Conservation (phyloP, 1,140 invertebrate species). For the Macrotrachela quadricornifera region DNA sequence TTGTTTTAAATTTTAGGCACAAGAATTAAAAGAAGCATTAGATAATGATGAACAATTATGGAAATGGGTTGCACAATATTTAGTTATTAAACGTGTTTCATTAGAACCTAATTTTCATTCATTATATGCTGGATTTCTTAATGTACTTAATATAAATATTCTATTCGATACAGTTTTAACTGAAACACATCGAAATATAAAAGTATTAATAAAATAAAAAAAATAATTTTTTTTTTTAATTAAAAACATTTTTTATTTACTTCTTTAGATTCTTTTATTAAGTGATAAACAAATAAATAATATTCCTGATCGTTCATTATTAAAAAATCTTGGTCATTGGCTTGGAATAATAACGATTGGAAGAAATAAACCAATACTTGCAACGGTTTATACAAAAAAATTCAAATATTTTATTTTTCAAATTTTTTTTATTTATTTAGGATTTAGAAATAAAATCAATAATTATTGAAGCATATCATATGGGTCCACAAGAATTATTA, state of each 20-base stretch:
- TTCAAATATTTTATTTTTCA: no score
- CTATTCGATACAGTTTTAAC: conserved; percentile 60
- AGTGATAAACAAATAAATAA: conserved; percentile 93
- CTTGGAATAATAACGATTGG: conserved; percentile 84
- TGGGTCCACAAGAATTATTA: conserved; percentile 85
- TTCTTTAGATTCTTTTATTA: conserved; percentile 40
- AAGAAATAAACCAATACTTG: conserved; percentile 73
- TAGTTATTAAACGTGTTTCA: conserved; percentile 92
- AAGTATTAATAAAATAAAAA: no score
- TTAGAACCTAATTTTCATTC: conserved; percentile 94
- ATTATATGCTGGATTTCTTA: conserved; percentile 84
- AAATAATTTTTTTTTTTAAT: no score
- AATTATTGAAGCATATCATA: conserved; percentile 88
- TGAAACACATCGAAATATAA: conserved; percentile 90
- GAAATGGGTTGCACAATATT: conserved; percentile 84
- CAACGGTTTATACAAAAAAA: no score
- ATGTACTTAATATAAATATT: conserved; percentile 35
- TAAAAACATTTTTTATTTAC: no score
- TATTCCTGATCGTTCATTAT: conserved; percentile 78
- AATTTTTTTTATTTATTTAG: conserved; percentile 11
- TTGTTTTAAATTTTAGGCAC: no score
- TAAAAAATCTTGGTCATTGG: conserved; percentile 98
- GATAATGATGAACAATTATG: conserved; percentile 24
- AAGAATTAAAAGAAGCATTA: no score
- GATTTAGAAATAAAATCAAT: conserved; percentile 83